Percentiles rank a stretch among this genome's conserved stretches.
Conservation (phyloP, 2,113 vertebrate species). For the Thinocorus orbignyianus region DNA sequence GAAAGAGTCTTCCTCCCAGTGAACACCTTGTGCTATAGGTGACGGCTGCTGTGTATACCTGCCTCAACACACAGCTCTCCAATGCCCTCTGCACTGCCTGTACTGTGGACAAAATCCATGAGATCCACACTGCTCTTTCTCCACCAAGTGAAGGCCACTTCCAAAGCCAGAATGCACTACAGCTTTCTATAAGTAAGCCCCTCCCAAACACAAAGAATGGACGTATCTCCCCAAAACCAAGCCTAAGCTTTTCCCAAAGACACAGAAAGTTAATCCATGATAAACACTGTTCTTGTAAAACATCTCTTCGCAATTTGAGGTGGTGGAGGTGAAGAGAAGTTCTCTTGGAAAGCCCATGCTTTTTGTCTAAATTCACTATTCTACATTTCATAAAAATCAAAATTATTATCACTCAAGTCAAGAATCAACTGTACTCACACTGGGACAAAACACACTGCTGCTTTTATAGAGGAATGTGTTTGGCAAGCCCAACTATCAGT, state of each 20-base stretch:
- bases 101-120: neutral
- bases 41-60: neutral
- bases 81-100: neutral
- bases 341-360: neutral
- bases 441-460: neutral
- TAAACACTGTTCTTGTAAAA: neutral
- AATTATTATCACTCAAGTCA: neutral
- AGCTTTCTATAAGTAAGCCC: neutral
- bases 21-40: accelerated
- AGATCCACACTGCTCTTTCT: neutral
- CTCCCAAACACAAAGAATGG: neutral
- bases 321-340: neutral
- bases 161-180: neutral
- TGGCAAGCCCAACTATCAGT: neutral
- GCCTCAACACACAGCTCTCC: neutral
- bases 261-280: neutral
- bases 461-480: neutral
- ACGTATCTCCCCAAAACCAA: neutral
- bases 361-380: neutral
- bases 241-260: neutral
- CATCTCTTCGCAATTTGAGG: neutral
- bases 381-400: neutral
- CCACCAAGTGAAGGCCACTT: neutral
- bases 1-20: neutral
- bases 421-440: neutral